Conservation (phyloP, 2,113 vertebrate species). For the Mus spicilegus region DNA sequence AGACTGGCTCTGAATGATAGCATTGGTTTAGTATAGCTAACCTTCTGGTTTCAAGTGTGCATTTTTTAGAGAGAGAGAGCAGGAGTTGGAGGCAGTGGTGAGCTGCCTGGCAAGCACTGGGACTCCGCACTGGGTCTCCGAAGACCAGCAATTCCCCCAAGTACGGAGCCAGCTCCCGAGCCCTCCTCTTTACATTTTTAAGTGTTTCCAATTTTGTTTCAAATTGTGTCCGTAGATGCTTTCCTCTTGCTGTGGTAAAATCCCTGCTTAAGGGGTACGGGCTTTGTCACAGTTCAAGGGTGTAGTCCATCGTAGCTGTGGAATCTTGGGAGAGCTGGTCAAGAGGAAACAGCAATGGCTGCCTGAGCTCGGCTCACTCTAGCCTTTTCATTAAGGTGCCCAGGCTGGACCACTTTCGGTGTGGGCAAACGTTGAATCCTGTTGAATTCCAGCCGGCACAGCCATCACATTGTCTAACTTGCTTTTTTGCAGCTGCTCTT, state of each 20-base stretch:
- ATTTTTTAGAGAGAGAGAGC: background rate
- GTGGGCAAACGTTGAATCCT: background rate
- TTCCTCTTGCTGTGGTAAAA: background rate
- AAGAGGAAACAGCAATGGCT: background rate
- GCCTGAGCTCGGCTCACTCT: background rate
- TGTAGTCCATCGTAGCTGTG: background rate
- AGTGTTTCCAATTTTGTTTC: constrained; percentile 12
- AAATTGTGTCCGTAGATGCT: background rate
- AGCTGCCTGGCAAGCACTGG: background rate
- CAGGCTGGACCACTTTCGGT: background rate
- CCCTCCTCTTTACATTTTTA: background rate
- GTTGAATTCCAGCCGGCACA: background rate
- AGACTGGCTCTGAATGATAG: background rate
- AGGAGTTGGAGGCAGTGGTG: background rate
- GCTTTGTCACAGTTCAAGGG: background rate
- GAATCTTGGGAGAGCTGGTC: background rate
- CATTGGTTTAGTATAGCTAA: background rate
- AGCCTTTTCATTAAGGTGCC: too few species aligned
- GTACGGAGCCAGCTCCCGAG: background rate
- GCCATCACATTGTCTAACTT: background rate
- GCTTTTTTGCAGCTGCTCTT: background rate
- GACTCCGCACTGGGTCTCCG: background rate
- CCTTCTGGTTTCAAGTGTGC: constrained; percentile 7
- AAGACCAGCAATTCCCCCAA: background rate
- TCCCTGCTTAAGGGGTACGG: background rate